Base-by-base conservation (phyloP, 2,888 invertebrate genomes). In the Eurytoma adleriae region DNA sequence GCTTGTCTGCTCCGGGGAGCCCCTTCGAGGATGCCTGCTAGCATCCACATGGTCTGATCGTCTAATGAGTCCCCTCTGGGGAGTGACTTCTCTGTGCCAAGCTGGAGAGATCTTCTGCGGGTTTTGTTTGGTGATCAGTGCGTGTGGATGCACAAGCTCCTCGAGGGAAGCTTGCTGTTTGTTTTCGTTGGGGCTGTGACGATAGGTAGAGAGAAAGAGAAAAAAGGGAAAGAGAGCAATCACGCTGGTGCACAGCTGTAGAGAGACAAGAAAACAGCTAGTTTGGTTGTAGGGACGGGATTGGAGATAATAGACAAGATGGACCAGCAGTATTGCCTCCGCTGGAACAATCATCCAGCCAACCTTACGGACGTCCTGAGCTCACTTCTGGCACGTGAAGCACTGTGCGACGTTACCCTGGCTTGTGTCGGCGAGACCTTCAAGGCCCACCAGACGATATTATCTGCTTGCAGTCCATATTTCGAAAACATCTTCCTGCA, bases 311-410 rank as follows among this genome's bases (percentile, higher is more conserved):
- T 40, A 40, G 40, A 87, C 89, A 93, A 92, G 91, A 94, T 94
- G 94, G 93, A 95, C 93, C 95, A 95, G 93, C 96, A 97, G 93
- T 97, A 96, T 93, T 96, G 96, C 93, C 94, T 97, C 91, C 95
- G 96, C 93, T 97, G 97, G 97, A 96, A 97, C 94, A 97, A 97
- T 93, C 97, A 97, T 93, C 96, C 96, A 91, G 95, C 93, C 92
- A 97, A 97, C 93, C 93, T 97, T 92, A 96, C 96, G 91, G 96
- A 96, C 92, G 96, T 97, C 90, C 94, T 97, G 88, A 96, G 95
- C 90, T 96, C 96, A 91, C 93, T 97, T 90, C 93, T 97, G 89
- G 95, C 96, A 91, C 94, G 96, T 91, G 97, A 97, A 92, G 96
- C 96, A 87, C 94, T 97, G 87, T 97, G 97, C 91, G 97, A 97